These are phyloP conservation scores for Smutsia gigantea DNA, from an alignment of 2,797 vertebrate species.

Conservation along the genomic window DNA sequence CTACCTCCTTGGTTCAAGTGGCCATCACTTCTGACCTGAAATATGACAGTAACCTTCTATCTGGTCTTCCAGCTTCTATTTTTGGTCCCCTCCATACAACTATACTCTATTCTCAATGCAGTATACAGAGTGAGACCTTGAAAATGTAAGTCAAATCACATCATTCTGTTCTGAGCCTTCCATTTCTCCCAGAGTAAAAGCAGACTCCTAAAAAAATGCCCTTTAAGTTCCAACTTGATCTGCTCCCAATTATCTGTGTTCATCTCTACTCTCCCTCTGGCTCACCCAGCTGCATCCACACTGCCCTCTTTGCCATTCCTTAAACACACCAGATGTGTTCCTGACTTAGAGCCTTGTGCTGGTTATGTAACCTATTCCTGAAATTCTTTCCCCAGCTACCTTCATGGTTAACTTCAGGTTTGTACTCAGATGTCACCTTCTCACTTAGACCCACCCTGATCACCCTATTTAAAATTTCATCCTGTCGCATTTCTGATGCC, in stretches of 20 bases:
- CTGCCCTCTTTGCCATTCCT: background rate
- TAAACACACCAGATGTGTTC: background rate
- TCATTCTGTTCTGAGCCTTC: background rate
- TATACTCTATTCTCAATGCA: background rate
- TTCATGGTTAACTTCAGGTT: background rate
- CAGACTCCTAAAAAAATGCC: background rate
- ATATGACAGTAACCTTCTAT: rapidly evolving
- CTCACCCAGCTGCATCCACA: background rate
- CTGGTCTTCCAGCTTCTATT: background rate
- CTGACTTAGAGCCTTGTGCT: background rate
- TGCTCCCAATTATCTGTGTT: background rate
- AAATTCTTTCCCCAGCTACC: background rate
- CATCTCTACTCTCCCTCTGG: background rate
- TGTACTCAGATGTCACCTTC: background rate
- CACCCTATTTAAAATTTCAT: background rate
- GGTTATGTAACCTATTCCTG: background rate
- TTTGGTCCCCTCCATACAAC: background rate
- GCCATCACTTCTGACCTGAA: background rate
- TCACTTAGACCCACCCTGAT: background rate
- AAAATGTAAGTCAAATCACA: background rate
- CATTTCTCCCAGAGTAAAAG: background rate
- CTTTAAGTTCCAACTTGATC: background rate
- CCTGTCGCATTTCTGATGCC: background rate
- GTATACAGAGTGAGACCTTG: background rate
- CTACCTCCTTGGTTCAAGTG: background rate